Evolutionary conservation across 1,140 invertebrate species (phyloP).

Genomic region (Atta texana): DNA sequence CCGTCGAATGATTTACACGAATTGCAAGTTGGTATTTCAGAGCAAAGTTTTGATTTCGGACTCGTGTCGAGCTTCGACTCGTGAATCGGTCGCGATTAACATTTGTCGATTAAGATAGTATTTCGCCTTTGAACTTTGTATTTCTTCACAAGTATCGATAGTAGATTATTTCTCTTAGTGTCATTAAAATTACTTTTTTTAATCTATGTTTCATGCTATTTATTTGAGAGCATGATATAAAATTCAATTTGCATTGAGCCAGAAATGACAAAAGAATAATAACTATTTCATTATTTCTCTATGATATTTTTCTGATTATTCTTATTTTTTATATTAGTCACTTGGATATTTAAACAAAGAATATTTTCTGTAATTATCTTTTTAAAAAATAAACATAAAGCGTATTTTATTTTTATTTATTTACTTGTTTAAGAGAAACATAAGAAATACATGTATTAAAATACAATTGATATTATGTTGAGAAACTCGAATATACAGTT

Average conservation of each 20-base stretch:
- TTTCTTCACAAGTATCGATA: neutral
- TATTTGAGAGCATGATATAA: neutral
- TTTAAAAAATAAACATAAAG: neutral
- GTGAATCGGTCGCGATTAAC: constrained; percentile 68
- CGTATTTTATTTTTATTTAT: neutral
- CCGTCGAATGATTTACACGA: constrained; percentile 41
- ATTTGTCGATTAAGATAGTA: constrained; percentile 65
- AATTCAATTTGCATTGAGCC: neutral
- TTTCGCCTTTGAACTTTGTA: constrained; percentile 51
- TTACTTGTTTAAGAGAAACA: neutral
- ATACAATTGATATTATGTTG: neutral
- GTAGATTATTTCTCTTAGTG: neutral
- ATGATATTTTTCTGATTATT: neutral
- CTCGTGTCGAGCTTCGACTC: neutral
- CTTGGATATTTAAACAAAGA: neutral
- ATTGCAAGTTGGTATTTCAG: constrained; percentile 59
- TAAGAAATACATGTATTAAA: neutral
- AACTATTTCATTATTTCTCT: neutral
- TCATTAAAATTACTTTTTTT: constrained; percentile 1
- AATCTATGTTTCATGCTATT: neutral
- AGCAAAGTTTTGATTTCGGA: constrained; percentile 64
- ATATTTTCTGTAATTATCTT: neutral
- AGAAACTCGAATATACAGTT: neutral
- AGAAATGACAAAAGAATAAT: no score
- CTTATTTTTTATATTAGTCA: neutral